These are phyloP conservation scores for Phoronis australis DNA, from an alignment of 2,888 invertebrate genomes.

Conservation along the genomic window DNA sequence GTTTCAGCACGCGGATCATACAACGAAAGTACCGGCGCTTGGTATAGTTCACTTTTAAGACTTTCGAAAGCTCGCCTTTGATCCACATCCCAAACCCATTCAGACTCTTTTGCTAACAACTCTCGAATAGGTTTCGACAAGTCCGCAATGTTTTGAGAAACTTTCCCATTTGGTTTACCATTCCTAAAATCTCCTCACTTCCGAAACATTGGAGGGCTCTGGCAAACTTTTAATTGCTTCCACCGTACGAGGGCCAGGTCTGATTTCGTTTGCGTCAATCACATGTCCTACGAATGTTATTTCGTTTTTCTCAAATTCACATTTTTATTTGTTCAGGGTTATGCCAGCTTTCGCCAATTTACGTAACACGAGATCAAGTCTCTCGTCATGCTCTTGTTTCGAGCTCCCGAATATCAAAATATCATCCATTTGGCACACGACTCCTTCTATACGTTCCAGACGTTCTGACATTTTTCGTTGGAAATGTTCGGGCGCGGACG, in stretches of 20 bases:
- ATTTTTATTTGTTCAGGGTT: slow-evolving; percentile 9
- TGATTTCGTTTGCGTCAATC: slow-evolving; percentile 14
- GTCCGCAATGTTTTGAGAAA: slow-evolving; percentile 15
- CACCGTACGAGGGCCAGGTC: slow-evolving; percentile 13
- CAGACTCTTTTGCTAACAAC: too few species aligned
- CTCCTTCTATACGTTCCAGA: too few species aligned
- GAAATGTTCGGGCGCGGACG: too few species aligned
- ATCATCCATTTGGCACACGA: slow-evolving; percentile 9
- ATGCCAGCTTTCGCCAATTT: slow-evolving; percentile 2
- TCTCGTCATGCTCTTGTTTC: slow-evolving; percentile 14
- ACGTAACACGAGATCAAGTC: slow-evolving; percentile 5
- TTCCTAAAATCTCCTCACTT: too few species aligned
- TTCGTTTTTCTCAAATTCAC: slow-evolving; percentile 1
- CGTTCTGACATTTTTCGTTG: too few species aligned
- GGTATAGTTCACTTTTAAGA: too few species aligned
- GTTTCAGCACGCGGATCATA: slow-evolving; percentile 28
- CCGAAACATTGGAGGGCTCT: slow-evolving; percentile 13
- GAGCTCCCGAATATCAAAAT: slow-evolving; percentile 10
- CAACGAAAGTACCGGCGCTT: too few species aligned
- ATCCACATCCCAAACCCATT: too few species aligned
- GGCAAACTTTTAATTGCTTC: slow-evolving; percentile 12
- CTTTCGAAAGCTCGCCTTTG: too few species aligned
- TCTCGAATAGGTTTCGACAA: slow-evolving; percentile 8
- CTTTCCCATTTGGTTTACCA: slow-evolving; percentile 18
- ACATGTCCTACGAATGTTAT: slow-evolving; percentile 15